Conservation (phyloP, 2,888 invertebrate species). For the Parasteatoda lunata region DNA sequence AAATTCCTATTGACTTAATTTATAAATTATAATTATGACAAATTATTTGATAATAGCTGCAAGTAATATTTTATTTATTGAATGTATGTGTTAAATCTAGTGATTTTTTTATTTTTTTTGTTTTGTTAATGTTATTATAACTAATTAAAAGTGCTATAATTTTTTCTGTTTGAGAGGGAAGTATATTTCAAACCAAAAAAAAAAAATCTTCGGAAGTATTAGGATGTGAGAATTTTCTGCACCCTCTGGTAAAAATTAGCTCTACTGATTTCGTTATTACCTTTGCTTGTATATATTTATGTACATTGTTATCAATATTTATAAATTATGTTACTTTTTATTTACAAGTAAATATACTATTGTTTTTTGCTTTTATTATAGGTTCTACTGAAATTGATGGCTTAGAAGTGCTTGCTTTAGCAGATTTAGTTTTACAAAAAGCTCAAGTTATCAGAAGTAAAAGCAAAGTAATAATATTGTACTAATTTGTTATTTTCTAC, state of each 20-base stretch:
- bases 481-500: not conserved
- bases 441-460: slow-evolving; percentile 37
- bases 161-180: no score
- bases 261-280: not conserved
- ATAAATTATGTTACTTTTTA: not conserved
- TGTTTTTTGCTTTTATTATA: not conserved
- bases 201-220: not conserved
- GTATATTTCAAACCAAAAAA: no score
- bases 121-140: no score
- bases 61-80: no score
- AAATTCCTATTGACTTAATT: no score
- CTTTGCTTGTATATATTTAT: not conserved
- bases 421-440: slow-evolving; percentile 36
- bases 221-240: not conserved
- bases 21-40: no score
- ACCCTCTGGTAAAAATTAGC: not conserved
- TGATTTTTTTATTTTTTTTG: no score
- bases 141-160: no score
- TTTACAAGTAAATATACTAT: no score
- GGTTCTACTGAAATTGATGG: slow-evolving; percentile 2
- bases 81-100: no score
- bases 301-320: not conserved
- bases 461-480: slow-evolving; percentile 9
- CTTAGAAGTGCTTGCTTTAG: slow-evolving; percentile 33
- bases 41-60: no score